A percentile compares a stretch with the other conserved stretches of the same genome.
These are phyloP conservation scores for Synergus japonicus DNA, from an alignment of 2,888 invertebrate species.

Conservation along the genomic window DNA sequence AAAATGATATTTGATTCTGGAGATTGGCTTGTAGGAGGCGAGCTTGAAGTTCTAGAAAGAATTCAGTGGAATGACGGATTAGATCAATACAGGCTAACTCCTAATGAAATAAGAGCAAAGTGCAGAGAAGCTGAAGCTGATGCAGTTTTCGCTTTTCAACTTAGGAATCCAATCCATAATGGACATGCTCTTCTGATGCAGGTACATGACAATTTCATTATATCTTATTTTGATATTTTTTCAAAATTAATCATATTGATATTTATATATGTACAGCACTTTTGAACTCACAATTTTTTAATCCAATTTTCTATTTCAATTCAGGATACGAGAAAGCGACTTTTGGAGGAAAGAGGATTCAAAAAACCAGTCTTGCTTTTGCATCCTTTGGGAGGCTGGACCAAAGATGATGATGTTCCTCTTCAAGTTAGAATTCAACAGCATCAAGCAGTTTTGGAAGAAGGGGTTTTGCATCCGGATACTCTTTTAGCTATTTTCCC, in stretches of 20 bases:
- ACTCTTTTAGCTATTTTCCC: conserved; percentile 98
- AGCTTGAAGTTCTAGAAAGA: conserved; percentile 91
- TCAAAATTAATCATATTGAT: too few species aligned
- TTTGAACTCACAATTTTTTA: not conserved
- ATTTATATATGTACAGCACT: too few species aligned
- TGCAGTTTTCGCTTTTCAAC: conserved; percentile 96
- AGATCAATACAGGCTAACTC: conserved; percentile 94
- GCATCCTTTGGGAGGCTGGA: conserved; percentile 98
- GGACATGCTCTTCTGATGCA: conserved; percentile 98
- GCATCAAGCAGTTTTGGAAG: conserved; percentile 92
- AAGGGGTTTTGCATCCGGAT: conserved; percentile 89
- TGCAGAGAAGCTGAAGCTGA: conserved; percentile 92
- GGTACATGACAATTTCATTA: conserved; percentile 64
- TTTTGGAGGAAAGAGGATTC: conserved; percentile 82
- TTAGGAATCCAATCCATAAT: conserved; percentile 98
- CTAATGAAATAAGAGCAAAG: conserved; percentile 89
- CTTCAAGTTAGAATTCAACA: conserved; percentile 91
- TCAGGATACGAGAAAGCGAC: conserved; percentile 6
- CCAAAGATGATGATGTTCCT: conserved; percentile 98
- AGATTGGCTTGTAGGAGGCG: conserved; percentile 96
- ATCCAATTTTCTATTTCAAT: not conserved
- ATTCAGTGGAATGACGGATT: conserved; percentile 96
- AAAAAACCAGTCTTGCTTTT: conserved; percentile 94
- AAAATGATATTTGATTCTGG: conserved; percentile 95
- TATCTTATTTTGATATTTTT: too few species aligned